These are phyloP conservation scores for Drosophila tristis DNA, from an alignment of 1,140 invertebrate species.

Conservation along the genomic window DNA sequence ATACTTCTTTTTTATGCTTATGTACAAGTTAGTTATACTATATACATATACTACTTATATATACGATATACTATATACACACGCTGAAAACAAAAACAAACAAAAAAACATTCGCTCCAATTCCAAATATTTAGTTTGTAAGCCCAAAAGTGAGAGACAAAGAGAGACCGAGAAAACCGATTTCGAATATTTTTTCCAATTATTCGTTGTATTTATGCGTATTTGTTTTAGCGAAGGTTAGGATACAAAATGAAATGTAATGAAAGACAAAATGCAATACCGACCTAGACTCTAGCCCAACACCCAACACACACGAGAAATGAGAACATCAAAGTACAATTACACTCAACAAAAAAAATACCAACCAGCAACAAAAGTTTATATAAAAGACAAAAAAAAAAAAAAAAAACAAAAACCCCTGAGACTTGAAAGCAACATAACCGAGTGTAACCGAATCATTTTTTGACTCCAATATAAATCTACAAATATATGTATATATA, in stretches of 20 bases:
- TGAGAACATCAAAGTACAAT: slow-evolving; percentile 65
- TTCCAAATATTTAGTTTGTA: slow-evolving; percentile 79
- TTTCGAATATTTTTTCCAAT: slow-evolving; percentile 55
- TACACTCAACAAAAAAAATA: slow-evolving; percentile 33
- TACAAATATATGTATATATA: slow-evolving; percentile 17
- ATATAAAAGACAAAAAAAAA: slow-evolving; percentile 53
- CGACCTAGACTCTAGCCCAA: slow-evolving; percentile 36
- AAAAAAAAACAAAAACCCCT: slow-evolving; percentile 20
- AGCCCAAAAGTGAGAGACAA: slow-evolving; percentile 38
- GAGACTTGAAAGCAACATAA: slow-evolving; percentile 55
- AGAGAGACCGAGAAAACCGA: slow-evolving; percentile 21
- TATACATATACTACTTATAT: slow-evolving; percentile 35
- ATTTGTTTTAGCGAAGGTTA: slow-evolving; percentile 13
- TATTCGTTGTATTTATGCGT: slow-evolving; percentile 45
- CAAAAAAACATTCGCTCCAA: slow-evolving; percentile 72
- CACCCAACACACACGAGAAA: slow-evolving; percentile 25
- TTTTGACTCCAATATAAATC: slow-evolving; percentile 64
- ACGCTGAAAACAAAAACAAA: slow-evolving; percentile 24
- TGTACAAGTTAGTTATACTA: slow-evolving; percentile 55
- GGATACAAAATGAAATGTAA: slow-evolving; percentile 15
- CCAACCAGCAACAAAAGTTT: slow-evolving; percentile 50
- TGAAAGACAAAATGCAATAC: slow-evolving; percentile 62
- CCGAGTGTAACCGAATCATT: slow-evolving; percentile 27
- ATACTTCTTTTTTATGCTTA: slow-evolving; percentile 41
- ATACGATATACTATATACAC: slow-evolving; percentile 31